Conservation (phyloP, 2,888 invertebrate genomes). For the Psylliodes chrysocephalus region DNA sequence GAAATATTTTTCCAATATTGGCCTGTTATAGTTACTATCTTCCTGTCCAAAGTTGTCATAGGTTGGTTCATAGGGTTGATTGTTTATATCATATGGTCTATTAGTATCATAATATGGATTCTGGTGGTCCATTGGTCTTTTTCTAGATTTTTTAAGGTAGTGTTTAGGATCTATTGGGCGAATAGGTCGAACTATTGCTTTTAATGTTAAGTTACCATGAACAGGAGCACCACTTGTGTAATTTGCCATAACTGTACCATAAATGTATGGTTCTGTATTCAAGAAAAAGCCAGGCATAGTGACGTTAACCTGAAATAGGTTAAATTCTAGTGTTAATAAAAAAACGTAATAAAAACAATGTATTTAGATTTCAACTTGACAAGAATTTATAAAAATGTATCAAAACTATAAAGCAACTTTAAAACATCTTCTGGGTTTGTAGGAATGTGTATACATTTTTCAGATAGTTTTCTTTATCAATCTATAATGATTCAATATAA, state of each 20-base stretch:
- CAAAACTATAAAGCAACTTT: too few species aligned
- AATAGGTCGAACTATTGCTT: constrained; percentile 80
- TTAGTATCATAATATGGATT: constrained; percentile 34
- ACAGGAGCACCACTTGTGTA: constrained; percentile 95
- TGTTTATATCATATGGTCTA: constrained; percentile 31
- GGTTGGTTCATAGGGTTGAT: constrained; percentile 28
- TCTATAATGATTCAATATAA: too few species aligned
- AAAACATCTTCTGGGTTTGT: too few species aligned
- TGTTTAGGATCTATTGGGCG: constrained; percentile 60
- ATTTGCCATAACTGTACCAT: constrained; percentile 92
- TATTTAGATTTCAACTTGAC: too few species aligned
- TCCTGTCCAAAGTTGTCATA: constrained; percentile 33
- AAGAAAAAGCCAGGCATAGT: constrained; percentile 96
- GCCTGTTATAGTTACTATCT: constrained; percentile 46
- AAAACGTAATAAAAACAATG: too few species aligned
- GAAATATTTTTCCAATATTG: constrained; percentile 74
- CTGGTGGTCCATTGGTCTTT: constrained; percentile 41
- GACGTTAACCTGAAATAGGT: constrained; percentile 82
- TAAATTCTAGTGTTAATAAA: too few species aligned
- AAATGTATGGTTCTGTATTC: constrained; percentile 83
- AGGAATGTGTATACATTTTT: too few species aligned
- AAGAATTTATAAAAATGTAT: too few species aligned
- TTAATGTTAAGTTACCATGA: constrained; percentile 86
- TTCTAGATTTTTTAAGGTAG: constrained; percentile 44
- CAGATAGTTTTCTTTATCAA: too few species aligned